Evolutionary conservation across 2,113 vertebrate species (phyloP), one percentile per base, ranked within the genome.

Genomic region (Ariopsis seemanni): DNA sequence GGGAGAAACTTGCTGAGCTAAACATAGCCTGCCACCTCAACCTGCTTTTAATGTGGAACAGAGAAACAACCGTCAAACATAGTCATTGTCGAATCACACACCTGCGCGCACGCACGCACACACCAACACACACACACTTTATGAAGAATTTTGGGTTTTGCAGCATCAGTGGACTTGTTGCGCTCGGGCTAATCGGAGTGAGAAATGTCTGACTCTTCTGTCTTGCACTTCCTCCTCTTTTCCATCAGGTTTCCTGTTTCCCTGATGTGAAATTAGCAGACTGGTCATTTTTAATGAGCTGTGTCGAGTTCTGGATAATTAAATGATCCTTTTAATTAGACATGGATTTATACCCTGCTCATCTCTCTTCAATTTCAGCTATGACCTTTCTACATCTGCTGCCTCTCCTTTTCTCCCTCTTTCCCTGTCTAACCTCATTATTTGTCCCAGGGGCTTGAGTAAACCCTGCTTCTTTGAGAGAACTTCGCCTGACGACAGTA

Each of bases 221-320:
- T 60, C 62, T 50, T 55, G 27, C n/a, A 48, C 67, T 34, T 60
- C 52, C 62, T 42, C 42, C 20, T 55, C 15, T 18, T 48, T 63
- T 69, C 82, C 60, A 53, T 82, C 71, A 53, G 11, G 25, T 20
- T 18, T 65, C 52, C 75, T 57, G 25, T 57, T 65, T 69, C 75
- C 27, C 82, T 53, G 63, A 89, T 85, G 82, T 74, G 86, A 63
- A 77, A 83, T 87, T 89, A 89, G 80, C 80, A 83, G 74, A 42
- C 86, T 88, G 90, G 90, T 90, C 86, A 86, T 86, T 88, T 90
- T 91, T 91, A 89, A 89, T 88, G 86, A 88, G 86, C 82, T 85
- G 84, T 87, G 87, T 79, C 82, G 65, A 87, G 71, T 85, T 87
- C 82, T 84, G 87, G 84, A 84, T 88, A 88, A 89, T 87, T 89